phyloP scores from a whole-genome alignment of 2,888 invertebrate species.

The Corbicula japonica region DNA sequence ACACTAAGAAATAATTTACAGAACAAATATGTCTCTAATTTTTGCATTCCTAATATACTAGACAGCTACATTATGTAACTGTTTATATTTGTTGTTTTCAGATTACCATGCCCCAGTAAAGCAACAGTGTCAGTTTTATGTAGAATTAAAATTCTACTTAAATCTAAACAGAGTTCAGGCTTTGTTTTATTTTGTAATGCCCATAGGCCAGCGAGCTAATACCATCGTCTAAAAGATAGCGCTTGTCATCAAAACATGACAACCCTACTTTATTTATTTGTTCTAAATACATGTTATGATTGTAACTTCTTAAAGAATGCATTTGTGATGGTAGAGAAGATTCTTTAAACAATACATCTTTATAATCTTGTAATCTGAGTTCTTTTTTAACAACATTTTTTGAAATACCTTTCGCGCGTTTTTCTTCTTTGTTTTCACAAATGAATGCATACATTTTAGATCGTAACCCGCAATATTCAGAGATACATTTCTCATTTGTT shows the following conservation, averaged over 20 bases:
- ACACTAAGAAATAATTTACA: too few species aligned
- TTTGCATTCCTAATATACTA: too few species aligned
- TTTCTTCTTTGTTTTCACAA: constrained; percentile 35
- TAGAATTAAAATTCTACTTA: too few species aligned
- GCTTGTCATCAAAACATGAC: constrained; percentile 48
- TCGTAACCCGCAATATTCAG: constrained; percentile 39
- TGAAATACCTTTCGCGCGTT: constrained; percentile 37
- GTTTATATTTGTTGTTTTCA: too few species aligned
- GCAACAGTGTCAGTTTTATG: too few species aligned
- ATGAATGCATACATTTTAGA: constrained; percentile 52
- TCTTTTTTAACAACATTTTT: constrained; percentile 41
- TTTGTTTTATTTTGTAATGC: constrained; percentile 41
- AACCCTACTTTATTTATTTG: constrained; percentile 43
- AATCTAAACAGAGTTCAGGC: too few species aligned
- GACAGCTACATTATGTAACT: too few species aligned
- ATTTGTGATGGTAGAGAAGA: constrained; percentile 29
- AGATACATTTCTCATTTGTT: constrained; percentile 45
- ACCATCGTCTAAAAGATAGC: constrained; percentile 42
- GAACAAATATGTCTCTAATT: too few species aligned
- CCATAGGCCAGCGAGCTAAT: constrained; percentile 38
- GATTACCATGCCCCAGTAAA: too few species aligned
- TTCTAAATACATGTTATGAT: constrained; percentile 50
- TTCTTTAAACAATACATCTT: constrained; percentile 39
- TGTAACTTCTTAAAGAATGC: constrained; percentile 35
- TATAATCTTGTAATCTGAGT: constrained; percentile 37